phyloP scores from a whole-genome alignment of 2,888 invertebrate genomes.

The Caenorhabditis angaria region DNA sequence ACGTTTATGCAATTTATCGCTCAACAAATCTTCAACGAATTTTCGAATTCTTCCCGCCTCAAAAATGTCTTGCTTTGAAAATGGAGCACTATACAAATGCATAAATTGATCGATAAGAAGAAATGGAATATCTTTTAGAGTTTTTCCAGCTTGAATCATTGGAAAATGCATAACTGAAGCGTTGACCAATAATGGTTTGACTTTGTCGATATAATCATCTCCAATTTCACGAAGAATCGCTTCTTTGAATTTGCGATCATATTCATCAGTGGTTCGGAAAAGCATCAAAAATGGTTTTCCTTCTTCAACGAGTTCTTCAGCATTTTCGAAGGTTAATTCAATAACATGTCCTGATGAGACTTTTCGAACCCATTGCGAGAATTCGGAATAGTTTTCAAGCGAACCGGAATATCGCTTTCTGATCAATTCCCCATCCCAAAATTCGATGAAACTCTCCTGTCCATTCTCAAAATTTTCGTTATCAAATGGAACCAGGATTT shows the following conservation, averaged over 20 bases:
- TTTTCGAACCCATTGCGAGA: conserved; percentile 21
- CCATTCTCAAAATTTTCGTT: background rate
- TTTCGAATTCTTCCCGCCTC: conserved; percentile 20
- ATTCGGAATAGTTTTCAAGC: conserved; percentile 23
- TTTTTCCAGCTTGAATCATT: conserved; percentile 9
- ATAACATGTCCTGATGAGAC: conserved; percentile 17
- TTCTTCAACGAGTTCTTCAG: conserved; percentile 30
- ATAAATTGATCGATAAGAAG: conserved; percentile 32
- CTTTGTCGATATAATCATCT: background rate
- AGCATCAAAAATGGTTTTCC: conserved; percentile 26
- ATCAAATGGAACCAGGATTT: background rate
- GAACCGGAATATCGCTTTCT: background rate
- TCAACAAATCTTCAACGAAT: conserved; percentile 30
- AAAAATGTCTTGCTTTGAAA: conserved; percentile 24
- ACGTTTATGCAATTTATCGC: conserved; percentile 17
- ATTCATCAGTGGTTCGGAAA: conserved; percentile 13
- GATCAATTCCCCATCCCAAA: background rate
- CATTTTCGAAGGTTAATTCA: conserved; percentile 32
- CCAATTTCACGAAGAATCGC: conserved; percentile 27
- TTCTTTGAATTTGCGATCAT: conserved; percentile 18
- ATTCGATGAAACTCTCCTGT: background rate
- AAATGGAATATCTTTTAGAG: conserved; percentile 14
- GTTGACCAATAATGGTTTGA: conserved; percentile 20
- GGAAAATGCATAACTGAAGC: conserved; percentile 14
- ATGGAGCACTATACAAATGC: conserved; percentile 23